Conservation (phyloP, 2,888 invertebrate genomes). For the Agrotis exclamationis region DNA sequence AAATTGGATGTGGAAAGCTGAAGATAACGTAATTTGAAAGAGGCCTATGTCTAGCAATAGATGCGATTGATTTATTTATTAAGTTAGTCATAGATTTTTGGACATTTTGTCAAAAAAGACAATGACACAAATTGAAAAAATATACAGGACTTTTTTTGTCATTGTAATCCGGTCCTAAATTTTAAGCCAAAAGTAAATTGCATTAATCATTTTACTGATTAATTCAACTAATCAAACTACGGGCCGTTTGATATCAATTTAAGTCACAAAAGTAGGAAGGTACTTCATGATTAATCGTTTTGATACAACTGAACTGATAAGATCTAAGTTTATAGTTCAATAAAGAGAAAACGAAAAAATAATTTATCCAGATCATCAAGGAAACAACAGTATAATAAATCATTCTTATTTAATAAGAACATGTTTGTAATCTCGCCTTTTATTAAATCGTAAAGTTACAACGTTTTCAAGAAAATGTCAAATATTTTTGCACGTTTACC, state of each 20-base stretch:
- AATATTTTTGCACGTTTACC: conserved; percentile 50
- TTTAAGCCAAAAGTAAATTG: no score
- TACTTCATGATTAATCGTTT: neutral
- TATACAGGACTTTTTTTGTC: neutral
- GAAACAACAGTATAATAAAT: conserved; percentile 51
- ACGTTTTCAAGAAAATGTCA: conserved; percentile 58
- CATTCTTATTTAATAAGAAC: conserved; percentile 40
- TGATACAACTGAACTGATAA: conserved; percentile 16
- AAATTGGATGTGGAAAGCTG: neutral
- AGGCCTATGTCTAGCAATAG: neutral
- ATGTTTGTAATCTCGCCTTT: conserved; percentile 57
- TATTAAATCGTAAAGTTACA: conserved; percentile 51
- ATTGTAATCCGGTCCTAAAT: neutral
- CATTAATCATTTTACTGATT: neutral
- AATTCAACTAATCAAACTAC: neutral
- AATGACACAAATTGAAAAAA: no score
- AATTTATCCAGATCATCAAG: conserved; percentile 37
- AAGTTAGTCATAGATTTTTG: neutral
- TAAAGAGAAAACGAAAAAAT: conserved; percentile 22
- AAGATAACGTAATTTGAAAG: neutral
- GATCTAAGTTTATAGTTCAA: conserved; percentile 2
- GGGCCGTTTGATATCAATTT: neutral
- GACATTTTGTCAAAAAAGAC: no score
- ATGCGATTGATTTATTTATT: neutral
- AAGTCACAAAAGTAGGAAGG: neutral